Conservation (phyloP, 53 echinoderm and acorn worm genomes). For the Holothuria scabra region DNA sequence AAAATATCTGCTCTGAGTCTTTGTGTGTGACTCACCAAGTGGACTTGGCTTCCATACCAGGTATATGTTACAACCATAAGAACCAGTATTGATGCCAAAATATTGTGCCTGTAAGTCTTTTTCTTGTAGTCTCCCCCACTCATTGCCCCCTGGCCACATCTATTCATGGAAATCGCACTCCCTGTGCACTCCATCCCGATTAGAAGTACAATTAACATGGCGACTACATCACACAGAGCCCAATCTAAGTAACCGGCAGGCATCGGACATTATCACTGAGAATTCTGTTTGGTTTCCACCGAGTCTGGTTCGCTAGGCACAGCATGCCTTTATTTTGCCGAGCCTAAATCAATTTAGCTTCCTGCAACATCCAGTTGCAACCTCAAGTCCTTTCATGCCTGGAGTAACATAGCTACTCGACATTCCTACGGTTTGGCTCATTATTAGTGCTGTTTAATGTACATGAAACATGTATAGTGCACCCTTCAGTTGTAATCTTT, state of each 20-base stretch:
- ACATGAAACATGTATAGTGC: conserved; percentile 47
- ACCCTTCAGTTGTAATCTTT: not conserved
- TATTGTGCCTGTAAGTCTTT: conserved; percentile 19
- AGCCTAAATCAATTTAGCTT: no score
- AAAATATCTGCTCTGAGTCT: no score
- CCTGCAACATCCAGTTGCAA: no score
- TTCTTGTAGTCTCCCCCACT: not conserved
- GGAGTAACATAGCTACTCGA: not conserved
- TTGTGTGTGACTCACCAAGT: no score
- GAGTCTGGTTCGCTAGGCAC: no score
- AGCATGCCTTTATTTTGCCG: no score
- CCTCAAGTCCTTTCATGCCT: no score
- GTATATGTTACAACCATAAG: no score
- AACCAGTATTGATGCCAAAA: not conserved
- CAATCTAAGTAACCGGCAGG: conserved; percentile 43
- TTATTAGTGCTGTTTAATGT: conserved; percentile 18
- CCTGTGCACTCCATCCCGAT: not conserved
- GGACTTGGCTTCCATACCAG: no score
- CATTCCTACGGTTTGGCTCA: conserved; percentile 29
- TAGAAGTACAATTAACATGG: conserved; percentile 25
- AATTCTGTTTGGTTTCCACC: not conserved
- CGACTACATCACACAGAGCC: conserved; percentile 42
- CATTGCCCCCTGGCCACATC: conserved; percentile 25
- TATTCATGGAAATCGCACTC: conserved; percentile 22
- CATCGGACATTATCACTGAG: conserved; percentile 38